Evolutionary conservation across 2,888 invertebrate genomes (phyloP), one percentile per base, ranked within the genome.

Genomic region (Spicauda simplicius): DNA sequence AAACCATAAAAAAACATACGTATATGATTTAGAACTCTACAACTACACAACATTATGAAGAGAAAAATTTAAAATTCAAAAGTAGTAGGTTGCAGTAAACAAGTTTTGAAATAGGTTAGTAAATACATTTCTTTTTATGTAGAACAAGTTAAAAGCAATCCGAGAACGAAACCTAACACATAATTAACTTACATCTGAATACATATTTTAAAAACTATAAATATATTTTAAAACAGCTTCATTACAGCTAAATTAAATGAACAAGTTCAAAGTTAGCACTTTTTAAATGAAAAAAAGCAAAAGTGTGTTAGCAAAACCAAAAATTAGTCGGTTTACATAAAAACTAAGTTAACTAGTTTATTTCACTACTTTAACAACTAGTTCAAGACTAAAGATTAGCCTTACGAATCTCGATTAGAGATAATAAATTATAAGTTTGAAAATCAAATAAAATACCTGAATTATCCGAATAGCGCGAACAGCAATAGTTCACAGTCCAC

Each of bases 401-500:
- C 33, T 37, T 37, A 37, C 37, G 8, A 37, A 37, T 37, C 37
- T 37, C 11, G 37, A 1, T 37, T 37, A 12, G 2, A 12, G 33
- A 1, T 25, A 2, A 25, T 25, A 25, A 25, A 10, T 33, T 14
- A 41, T 14, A 45, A 5, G 6, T 45, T 10, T 16, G 30, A 10
- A 10, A 37, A 37, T 12, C 37, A 37, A 61, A 54, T 60, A 33
- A 66, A 62, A 77, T 76, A 80, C 76, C 79, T 77, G 70, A 70
- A 66, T 72, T 73, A 73, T 74, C 73, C 68, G 63, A 71, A 76
- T 76, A n/a, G n/a, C n/a, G n/a, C n/a, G n/a, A 74, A 75, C 74
- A 75, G 72, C 50, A 64, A 67, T 70, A 64, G 61, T 58, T 55
- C 58, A 63, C 53, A 59, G 62, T 58, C 58, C 70, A 71, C 66